Conservation (phyloP, 1,140 invertebrate species). For the Nasonia vitripennis region DNA sequence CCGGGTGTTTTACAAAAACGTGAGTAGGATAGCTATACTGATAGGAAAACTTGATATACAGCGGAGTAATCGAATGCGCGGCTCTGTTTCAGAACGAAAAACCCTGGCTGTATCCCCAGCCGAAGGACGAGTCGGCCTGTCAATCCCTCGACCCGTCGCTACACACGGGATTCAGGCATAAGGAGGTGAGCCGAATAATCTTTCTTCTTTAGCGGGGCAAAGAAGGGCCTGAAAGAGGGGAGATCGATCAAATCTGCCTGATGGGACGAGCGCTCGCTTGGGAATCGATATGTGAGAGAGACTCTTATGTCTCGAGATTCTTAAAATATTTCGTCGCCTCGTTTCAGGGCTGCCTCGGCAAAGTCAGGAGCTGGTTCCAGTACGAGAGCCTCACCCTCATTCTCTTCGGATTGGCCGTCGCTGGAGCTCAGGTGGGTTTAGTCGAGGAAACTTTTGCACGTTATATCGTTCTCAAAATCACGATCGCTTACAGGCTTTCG, state of each 20-base stretch:
- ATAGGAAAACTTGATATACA: neutral
- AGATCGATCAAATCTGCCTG: neutral
- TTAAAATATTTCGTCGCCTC: neutral
- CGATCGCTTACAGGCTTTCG: slow-evolving; percentile 58
- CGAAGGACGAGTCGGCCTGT: slow-evolving; percentile 69
- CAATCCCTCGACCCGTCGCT: slow-evolving; percentile 62
- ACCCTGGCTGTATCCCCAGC: slow-evolving; percentile 72
- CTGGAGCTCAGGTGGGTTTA: slow-evolving; percentile 60
- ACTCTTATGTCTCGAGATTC: neutral
- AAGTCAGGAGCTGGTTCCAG: slow-evolving; percentile 66
- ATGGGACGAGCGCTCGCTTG: no score
- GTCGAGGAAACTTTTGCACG: neutral
- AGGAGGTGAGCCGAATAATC: slow-evolving; percentile 58
- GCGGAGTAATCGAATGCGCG: neutral
- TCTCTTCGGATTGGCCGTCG: slow-evolving; percentile 64
- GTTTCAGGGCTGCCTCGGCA: slow-evolving; percentile 66
- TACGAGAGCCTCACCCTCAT: slow-evolving; percentile 66
- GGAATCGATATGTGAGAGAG: no score
- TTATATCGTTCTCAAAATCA: no score
- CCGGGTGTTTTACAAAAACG: slow-evolving; percentile 70
- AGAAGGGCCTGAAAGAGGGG: neutral
- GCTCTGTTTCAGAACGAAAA: slow-evolving; percentile 66
- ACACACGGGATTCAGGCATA: slow-evolving; percentile 65
- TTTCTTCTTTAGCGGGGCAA: neutral
- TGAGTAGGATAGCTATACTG: slow-evolving; percentile 55